Conservation (phyloP, 2,888 invertebrate genomes). For the Drosophila histrio region DNA sequence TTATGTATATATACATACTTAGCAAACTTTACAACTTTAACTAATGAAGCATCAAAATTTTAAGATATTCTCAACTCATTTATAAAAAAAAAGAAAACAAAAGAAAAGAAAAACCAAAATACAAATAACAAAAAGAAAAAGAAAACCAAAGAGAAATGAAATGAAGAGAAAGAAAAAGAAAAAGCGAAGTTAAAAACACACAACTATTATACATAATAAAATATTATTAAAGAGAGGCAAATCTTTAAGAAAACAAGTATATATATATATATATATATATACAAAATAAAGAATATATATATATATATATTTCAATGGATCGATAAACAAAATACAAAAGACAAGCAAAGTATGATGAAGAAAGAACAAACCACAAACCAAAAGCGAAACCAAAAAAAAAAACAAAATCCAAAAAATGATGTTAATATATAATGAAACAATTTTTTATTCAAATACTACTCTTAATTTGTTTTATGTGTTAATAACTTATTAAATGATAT, state of each 20-base stretch:
- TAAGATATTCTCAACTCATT: conserved; percentile 74
- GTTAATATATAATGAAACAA: conserved; percentile 70
- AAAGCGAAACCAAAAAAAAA: conserved; percentile 22
- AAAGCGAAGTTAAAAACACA: conserved; percentile 32
- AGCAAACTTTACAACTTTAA: conserved; percentile 75
- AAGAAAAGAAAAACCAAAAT: conserved; percentile 1
- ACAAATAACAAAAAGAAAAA: conserved; percentile 20
- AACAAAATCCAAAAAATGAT: conserved; percentile 49
- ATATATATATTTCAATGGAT: conserved; percentile 78
- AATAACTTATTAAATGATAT: conserved; percentile 79
- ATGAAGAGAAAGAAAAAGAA: neutral
- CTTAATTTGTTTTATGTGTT: conserved; percentile 81
- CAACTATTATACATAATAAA: conserved; percentile 50
- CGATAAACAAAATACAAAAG: conserved; percentile 48
- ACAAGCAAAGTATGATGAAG: conserved; percentile 21
- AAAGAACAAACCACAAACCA: conserved; percentile 41
- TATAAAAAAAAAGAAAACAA: conserved; percentile 38
- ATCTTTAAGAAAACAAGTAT: conserved; percentile 34
- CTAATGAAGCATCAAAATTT: conserved; percentile 75
- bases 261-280: conserved; percentile 30
- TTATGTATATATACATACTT: conserved; percentile 61
- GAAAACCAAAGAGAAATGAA: conserved; percentile 22
- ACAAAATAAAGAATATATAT: conserved; percentile 34
- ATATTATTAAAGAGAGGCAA: conserved; percentile 32
- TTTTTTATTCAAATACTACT: conserved; percentile 80